These are phyloP conservation scores for Odontesthes bonariensis DNA, from an alignment of 2,113 vertebrate species.

Conservation along the genomic window DNA sequence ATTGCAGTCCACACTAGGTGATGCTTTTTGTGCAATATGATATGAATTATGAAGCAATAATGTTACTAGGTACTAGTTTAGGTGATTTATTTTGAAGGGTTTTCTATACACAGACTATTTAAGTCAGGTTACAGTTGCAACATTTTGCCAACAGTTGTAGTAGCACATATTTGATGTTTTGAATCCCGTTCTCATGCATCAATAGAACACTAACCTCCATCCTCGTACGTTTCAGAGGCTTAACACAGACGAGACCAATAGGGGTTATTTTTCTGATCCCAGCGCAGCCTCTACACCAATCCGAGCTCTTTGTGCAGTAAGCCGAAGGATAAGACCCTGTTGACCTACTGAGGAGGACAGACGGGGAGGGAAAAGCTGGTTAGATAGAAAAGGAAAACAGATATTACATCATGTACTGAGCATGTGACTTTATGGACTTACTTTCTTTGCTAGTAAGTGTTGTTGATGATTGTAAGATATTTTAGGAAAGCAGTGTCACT, in stretches of 20 bases:
- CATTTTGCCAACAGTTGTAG: conserved; percentile 43
- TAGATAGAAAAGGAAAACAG: conserved; percentile 24
- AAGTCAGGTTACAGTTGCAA: background rate
- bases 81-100: background rate
- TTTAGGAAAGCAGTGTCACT: background rate
- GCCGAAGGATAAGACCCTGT: conserved; percentile 71
- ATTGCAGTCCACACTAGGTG: background rate
- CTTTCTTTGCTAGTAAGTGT: background rate
- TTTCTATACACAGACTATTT: background rate
- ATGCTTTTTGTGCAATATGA: too few relatives aligned
- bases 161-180: conserved; percentile 26
- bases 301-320: conserved; percentile 55
- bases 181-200: conserved; percentile 22
- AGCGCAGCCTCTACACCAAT: conserved; percentile 54
- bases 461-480: background rate
- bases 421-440: conserved; percentile 11
- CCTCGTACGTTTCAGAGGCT: conserved; percentile 33
- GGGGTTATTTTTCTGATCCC: conserved; percentile 31
- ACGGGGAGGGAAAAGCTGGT: background rate
- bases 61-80: background rate
- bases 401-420: conserved; percentile 46
- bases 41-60: too few relatives aligned
- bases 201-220: conserved; percentile 54
- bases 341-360: conserved; percentile 70
- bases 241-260: conserved; percentile 50